Percentiles rank a stretch among this genome's conserved stretches.
These are phyloP conservation scores for Hirundichthys speculiger DNA, from an alignment of 2,113 vertebrate species.

Conservation along the genomic window DNA sequence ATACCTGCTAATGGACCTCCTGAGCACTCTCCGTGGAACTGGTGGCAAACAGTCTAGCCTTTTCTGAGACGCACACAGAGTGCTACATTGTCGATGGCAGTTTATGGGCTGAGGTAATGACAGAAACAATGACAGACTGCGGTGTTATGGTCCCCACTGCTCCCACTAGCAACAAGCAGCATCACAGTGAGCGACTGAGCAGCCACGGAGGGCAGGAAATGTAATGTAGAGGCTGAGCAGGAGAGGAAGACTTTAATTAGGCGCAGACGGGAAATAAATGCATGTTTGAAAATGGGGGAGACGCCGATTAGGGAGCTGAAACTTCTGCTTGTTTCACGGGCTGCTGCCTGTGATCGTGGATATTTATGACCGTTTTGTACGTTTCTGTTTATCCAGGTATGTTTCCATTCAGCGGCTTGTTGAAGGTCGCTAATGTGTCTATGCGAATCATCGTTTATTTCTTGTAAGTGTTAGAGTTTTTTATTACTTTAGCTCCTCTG, in stretches of 20 bases:
- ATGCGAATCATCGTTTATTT: too few relatives aligned
- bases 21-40: slow-evolving; percentile 45
- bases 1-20: slow-evolving; percentile 26
- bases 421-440: too few relatives aligned
- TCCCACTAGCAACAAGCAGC: slow-evolving; percentile 35
- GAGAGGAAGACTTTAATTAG: slow-evolving; percentile 30
- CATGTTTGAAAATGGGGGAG: not conserved
- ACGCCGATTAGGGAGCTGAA: not conserved
- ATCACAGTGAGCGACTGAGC: slow-evolving; percentile 31
- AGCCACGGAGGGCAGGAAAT: slow-evolving; percentile 18
- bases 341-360: slow-evolving; percentile 12
- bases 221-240: slow-evolving; percentile 3
- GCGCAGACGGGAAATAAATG: slow-evolving; percentile 5
- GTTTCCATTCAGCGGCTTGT: too few relatives aligned
- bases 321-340: not conserved
- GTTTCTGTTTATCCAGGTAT: too few relatives aligned
- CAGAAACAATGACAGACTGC: slow-evolving; percentile 29
- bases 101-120: slow-evolving; percentile 65
- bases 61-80: slow-evolving; percentile 35
- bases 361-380: not conserved
- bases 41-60: slow-evolving; percentile 15
- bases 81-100: slow-evolving; percentile 29
- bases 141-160: slow-evolving; percentile 49
- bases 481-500: too few relatives aligned
- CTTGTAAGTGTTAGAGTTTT: too few relatives aligned